Evolutionary conservation across 2,797 vertebrate species (phyloP).

Genomic region (Echeneis naucrates): DNA sequence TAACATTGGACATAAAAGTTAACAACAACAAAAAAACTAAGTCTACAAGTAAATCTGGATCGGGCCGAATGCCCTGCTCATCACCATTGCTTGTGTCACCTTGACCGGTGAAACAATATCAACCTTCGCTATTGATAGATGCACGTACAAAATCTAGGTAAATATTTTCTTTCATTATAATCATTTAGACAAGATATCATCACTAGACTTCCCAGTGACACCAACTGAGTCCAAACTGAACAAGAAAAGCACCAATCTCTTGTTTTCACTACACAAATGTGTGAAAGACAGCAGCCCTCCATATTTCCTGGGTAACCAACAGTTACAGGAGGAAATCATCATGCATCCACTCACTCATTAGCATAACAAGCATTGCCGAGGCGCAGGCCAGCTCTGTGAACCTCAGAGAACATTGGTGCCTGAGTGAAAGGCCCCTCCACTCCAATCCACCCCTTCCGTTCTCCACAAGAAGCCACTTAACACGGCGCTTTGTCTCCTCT

Average conservation of each 20-base stretch:
- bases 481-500: conserved; percentile 29
- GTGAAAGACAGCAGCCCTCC: conserved; percentile 23
- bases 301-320: conserved; percentile 74
- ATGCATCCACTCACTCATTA: conserved; percentile 72
- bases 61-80: no score
- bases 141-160: not conserved
- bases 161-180: not conserved
- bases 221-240: not conserved
- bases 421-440: conserved; percentile 37
- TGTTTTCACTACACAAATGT: conserved; percentile 5
- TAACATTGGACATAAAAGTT: no score
- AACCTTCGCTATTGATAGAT: no score
- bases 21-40: no score
- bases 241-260: not conserved
- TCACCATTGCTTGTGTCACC: no score
- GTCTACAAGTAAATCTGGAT: no score
- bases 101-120: no score
- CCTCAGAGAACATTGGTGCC: conserved; percentile 33
- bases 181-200: not conserved
- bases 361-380: conserved; percentile 68
- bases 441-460: conserved; percentile 34
- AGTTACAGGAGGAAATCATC: conserved; percentile 70
- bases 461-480: conserved; percentile 49
- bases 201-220: not conserved
- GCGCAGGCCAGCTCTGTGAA: conserved; percentile 41